Percentiles rank a stretch among this genome's conserved stretches.
Evolutionary conservation across 2,888 invertebrate genomes (phyloP).

Genomic region (Phragmatobia fuliginosa): DNA sequence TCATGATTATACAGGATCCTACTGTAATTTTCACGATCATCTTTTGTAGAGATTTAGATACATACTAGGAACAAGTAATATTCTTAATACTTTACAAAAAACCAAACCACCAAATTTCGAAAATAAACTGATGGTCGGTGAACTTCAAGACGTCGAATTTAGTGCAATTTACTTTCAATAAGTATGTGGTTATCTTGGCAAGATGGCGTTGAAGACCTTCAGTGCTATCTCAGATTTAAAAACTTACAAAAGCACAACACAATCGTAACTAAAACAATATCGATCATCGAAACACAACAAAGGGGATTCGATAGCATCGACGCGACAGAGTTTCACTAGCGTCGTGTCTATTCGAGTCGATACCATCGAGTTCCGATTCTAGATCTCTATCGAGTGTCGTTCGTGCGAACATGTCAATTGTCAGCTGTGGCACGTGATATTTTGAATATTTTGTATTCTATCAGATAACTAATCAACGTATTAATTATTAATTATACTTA

Average conservation of each 20-base stretch:
- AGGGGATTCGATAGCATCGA: slow-evolving; percentile 46
- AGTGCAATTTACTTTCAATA: background rate
- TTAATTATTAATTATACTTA: too few relatives aligned
- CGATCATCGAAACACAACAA: slow-evolving; percentile 48
- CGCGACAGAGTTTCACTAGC: slow-evolving; percentile 52
- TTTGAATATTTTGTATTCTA: slow-evolving; percentile 18
- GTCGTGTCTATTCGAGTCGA: slow-evolving; percentile 55
- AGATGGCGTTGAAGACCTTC: background rate
- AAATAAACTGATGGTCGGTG: background rate
- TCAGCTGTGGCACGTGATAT: slow-evolving; percentile 42
- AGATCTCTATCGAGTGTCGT: slow-evolving; percentile 58
- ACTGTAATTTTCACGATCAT: too few relatives aligned
- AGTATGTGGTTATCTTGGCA: background rate
- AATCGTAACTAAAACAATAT: slow-evolving; percentile 41
- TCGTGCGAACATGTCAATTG: slow-evolving; percentile 63
- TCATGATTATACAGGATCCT: too few relatives aligned
- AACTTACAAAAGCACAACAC: slow-evolving; percentile 22
- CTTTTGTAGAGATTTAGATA: too few relatives aligned
- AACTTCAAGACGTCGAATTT: background rate
- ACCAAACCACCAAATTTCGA: too few relatives aligned
- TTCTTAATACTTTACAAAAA: too few relatives aligned
- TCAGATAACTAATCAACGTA: background rate
- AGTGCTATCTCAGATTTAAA: background rate
- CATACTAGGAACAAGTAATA: too few relatives aligned
- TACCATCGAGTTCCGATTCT: slow-evolving; percentile 61